Conservation (phyloP, 2,888 invertebrate species). For the Theristus sp. region DNA sequence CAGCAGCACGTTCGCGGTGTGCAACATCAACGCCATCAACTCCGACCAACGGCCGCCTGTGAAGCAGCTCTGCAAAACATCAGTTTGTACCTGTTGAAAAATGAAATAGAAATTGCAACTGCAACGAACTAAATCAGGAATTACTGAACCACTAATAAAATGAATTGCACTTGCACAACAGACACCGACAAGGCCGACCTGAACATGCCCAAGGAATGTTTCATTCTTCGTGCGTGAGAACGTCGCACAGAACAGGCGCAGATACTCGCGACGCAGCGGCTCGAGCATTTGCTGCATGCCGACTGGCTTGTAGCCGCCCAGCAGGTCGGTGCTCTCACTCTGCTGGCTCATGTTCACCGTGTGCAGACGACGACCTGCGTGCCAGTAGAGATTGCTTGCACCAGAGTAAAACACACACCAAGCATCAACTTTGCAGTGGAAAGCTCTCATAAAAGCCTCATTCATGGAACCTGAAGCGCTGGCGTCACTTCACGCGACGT, state of each 20-base stretch:
- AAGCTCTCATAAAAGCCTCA: no score
- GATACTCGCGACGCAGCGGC: constrained; percentile 64
- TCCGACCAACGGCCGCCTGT: constrained; percentile 51
- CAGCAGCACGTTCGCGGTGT: not conserved
- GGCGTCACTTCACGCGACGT: no score
- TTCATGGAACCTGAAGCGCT: no score
- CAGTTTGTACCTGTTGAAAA: no score
- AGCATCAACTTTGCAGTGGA: no score
- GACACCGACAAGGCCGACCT: no score
- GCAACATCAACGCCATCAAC: constrained; percentile 50
- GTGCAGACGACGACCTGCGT: constrained; percentile 51
- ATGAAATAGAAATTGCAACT: no score
- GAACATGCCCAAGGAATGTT: constrained; percentile 60
- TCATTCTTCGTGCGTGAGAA: constrained; percentile 61
- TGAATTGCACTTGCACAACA: no score
- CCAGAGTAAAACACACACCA: no score
- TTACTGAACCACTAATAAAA: no score
- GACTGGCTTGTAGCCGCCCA: constrained; percentile 89
- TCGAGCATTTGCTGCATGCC: constrained; percentile 62
- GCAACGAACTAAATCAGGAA: no score
- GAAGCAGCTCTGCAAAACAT: constrained; percentile 41
- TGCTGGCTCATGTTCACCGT: constrained; percentile 99
- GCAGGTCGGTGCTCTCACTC: constrained; percentile 81
- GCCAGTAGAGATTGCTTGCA: no score
- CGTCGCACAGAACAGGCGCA: constrained; percentile 50